Evolutionary conservation across 1,140 invertebrate genomes (phyloP).

Genomic region (Drosophila murphyi): DNA sequence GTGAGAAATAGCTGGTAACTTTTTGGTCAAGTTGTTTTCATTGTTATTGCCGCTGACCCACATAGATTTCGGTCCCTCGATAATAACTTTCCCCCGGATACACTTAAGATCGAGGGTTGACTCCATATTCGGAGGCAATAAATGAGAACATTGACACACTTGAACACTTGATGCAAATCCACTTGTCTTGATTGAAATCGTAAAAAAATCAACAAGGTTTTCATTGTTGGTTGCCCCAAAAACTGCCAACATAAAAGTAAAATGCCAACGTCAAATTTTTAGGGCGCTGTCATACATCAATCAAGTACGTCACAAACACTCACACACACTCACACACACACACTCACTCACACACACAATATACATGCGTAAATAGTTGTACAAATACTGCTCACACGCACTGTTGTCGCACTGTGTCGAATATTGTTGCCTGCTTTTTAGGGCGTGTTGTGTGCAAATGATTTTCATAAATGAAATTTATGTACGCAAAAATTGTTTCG

Average conservation of each 20-base stretch:
- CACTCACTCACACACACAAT: neutral
- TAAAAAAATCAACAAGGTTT: conserved; percentile 64
- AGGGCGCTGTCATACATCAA: conserved; percentile 61
- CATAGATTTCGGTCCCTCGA: conserved; percentile 58
- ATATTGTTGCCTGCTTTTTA: conserved; percentile 55
- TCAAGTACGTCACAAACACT: conserved; percentile 43
- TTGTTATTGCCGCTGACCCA: conserved; percentile 62
- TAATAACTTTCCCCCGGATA: conserved; percentile 23
- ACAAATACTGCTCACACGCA: conserved; percentile 61
- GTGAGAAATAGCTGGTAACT: neutral
- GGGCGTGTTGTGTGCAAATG: conserved; percentile 56
- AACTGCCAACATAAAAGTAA: conserved; percentile 67
- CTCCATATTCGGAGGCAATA: conserved; percentile 38
- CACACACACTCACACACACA: neutral
- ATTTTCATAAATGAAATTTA: conserved; percentile 80
- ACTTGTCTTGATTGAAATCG: conserved; percentile 81
- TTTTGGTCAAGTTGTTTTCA: conserved; percentile 36
- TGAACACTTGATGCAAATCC: conserved; percentile 68
- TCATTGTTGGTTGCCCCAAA: conserved; percentile 32
- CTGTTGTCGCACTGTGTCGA: conserved; percentile 34
- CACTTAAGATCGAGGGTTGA: conserved; percentile 9
- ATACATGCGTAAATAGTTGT: conserved; percentile 47
- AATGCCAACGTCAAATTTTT: conserved; percentile 37
- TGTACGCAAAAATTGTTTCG: conserved; percentile 72
- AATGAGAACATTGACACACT: conserved; percentile 59